phyloP scores from a whole-genome alignment of 2,797 vertebrate species.

The Pterois miles region DNA sequence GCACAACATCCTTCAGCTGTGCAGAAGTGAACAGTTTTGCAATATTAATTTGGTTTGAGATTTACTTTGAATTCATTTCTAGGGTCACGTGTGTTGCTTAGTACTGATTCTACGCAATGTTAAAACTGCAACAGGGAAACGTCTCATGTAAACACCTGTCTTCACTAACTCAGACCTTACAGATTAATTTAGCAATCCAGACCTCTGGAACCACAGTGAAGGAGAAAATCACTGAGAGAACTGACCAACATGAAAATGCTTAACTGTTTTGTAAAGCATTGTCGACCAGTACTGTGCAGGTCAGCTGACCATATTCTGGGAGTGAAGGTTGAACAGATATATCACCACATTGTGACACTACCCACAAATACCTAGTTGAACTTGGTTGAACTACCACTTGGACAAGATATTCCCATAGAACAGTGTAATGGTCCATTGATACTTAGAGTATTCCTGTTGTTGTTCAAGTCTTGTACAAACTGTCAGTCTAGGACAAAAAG shows the following conservation, averaged over 20 bases:
- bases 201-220: neutral
- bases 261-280: neutral
- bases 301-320: neutral
- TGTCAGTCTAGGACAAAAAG: neutral
- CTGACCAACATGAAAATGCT: neutral
- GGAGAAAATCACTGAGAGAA: neutral
- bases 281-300: neutral
- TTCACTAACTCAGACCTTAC: neutral
- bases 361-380: neutral
- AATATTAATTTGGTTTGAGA: conserved; percentile 45
- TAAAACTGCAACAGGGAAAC: neutral
- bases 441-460: neutral
- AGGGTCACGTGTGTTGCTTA: neutral
- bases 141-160: neutral
- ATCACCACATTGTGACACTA: too few species aligned
- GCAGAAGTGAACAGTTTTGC: conserved; percentile 1
- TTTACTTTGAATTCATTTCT: conserved; percentile 20
- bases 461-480: neutral
- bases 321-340: neutral
- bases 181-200: conserved; percentile 2
- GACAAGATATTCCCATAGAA: neutral
- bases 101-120: neutral
- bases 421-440: neutral
- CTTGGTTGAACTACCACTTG: neutral
- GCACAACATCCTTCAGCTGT: conserved; percentile 5